Percentiles rank a stretch among this genome's conserved stretches.
phyloP scores from a whole-genome alignment of 2,797 vertebrate species.

The Eulemur rubriventer region DNA sequence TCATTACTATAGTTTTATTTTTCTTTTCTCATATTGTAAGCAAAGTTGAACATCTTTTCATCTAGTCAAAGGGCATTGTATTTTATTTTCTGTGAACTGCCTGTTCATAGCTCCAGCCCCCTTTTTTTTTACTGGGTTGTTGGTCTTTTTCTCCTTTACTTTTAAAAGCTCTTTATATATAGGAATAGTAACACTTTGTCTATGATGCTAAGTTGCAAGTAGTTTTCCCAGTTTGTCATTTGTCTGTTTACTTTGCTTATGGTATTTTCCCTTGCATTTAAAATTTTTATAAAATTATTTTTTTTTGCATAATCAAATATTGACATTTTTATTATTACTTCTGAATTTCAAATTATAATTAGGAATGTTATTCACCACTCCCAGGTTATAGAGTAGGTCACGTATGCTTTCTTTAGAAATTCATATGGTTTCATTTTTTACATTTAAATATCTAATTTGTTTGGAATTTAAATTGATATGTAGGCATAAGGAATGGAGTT shows the following conservation, averaged over 20 bases:
- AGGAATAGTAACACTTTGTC: neutral
- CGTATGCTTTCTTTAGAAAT: constrained; percentile 20
- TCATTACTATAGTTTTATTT: neutral
- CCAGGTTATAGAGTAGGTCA: constrained; percentile 5
- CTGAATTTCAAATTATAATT: constrained; percentile 41
- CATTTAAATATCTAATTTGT: constrained; percentile 51
- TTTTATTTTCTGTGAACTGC: constrained; percentile 45
- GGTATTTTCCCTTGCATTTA: constrained; percentile 4
- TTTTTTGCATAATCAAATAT: constrained; percentile 36
- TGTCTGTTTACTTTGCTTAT: constrained; percentile 26
- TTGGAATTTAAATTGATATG: constrained; percentile 43
- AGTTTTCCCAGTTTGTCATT: neutral
- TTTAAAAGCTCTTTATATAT: constrained; percentile 23
- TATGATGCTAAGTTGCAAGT: neutral
- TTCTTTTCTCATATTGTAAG: neutral
- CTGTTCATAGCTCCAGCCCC: neutral
- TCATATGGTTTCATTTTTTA: constrained; percentile 18
- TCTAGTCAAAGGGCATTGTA: neutral
- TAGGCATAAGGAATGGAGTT: constrained; percentile 35
- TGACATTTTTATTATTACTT: constrained; percentile 56
- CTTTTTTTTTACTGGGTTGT: neutral
- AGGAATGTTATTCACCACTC: neutral
- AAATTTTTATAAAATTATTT: neutral
- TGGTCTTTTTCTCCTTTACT: neutral
- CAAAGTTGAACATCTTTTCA: neutral